Conservation (phyloP, 2,797 vertebrate species). For the Trachops cirrhosus region DNA sequence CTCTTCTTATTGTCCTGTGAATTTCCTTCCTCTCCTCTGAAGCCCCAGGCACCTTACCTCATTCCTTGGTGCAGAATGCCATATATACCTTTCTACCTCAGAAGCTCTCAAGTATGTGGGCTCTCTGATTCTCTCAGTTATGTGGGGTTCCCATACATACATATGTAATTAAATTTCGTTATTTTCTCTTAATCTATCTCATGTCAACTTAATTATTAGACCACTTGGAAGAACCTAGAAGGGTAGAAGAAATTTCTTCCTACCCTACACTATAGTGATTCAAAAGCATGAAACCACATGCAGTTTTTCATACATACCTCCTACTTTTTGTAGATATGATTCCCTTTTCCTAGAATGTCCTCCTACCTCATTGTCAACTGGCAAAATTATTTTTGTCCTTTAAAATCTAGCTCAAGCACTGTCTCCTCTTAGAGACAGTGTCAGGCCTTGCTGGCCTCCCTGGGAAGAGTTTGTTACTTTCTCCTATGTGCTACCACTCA, state of each 20-base stretch:
- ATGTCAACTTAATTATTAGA: background rate
- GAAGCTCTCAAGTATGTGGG: background rate
- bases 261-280: background rate
- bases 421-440: constrained; percentile 25
- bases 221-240: background rate
- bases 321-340: background rate
- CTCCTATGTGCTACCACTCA: constrained; percentile 40
- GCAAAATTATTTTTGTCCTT: constrained; percentile 31
- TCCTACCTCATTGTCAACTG: background rate
- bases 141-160: background rate
- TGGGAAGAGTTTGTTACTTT: constrained; percentile 52
- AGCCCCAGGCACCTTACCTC: background rate
- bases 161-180: background rate
- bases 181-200: background rate
- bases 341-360: background rate
- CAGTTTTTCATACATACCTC: background rate
- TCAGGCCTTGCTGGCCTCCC: constrained; percentile 26
- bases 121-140: background rate
- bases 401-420: constrained; percentile 30
- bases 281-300: background rate
- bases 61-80: background rate
- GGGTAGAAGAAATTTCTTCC: background rate
- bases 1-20: background rate
- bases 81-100: background rate
- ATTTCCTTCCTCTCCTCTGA: background rate